A percentile compares a stretch with the other conserved stretches of the same genome.
These are phyloP conservation scores for Diplogasteroides magnus DNA, from an alignment of 1,140 invertebrate genomes.

Conservation along the genomic window DNA sequence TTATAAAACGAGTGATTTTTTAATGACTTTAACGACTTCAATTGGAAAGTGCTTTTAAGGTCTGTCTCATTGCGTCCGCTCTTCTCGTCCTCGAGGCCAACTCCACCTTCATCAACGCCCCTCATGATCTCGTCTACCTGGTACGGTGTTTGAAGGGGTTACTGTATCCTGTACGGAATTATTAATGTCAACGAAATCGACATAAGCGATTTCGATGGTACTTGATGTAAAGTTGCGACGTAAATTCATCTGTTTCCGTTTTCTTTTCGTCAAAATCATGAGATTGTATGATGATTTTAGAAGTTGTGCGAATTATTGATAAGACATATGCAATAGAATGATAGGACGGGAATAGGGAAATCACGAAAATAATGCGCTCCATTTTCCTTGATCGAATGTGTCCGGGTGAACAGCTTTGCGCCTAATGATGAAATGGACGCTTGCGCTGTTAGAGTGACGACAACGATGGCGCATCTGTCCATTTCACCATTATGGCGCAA, in stretches of 20 bases:
- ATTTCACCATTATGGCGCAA: no score
- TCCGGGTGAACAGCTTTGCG: constrained; percentile 4
- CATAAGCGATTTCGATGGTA: not conserved
- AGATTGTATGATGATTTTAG: not conserved
- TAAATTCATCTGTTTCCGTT: not conserved
- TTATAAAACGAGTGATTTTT: not conserved
- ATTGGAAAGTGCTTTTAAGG: constrained; percentile 73
- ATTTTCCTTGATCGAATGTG: not conserved
- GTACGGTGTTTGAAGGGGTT: constrained; percentile 12
- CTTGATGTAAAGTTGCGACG: not conserved
- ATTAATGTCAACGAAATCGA: not conserved
- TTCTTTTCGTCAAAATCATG: not conserved
- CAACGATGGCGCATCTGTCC: no score
- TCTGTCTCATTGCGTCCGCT: constrained; percentile 84
- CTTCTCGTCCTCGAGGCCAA: constrained; percentile 95
- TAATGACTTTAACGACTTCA: not conserved
- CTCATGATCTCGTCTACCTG: constrained; percentile 91
- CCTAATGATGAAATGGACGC: no score
- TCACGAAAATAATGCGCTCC: no score
- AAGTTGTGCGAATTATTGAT: not conserved
- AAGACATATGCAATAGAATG: not conserved
- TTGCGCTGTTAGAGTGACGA: no score
- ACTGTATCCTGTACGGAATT: not conserved
- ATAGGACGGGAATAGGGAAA: not conserved
- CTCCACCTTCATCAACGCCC: constrained; percentile 88